Conservation (phyloP, 2,797 vertebrate species). For the Silurus lanzhouensis region DNA sequence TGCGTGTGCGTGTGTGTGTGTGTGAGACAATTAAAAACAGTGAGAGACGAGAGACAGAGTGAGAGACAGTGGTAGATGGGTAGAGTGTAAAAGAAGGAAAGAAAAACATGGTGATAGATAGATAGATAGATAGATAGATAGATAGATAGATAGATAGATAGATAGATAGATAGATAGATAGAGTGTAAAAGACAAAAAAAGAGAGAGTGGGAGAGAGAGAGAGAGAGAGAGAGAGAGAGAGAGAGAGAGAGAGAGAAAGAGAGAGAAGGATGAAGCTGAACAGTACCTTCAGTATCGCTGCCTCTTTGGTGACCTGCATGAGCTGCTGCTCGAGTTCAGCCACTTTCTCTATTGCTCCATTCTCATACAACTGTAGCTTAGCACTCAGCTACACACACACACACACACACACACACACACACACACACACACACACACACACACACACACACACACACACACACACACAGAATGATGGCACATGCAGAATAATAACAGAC, state of each 20-base stretch:
- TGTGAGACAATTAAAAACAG: no score
- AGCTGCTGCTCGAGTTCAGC: conserved; percentile 91
- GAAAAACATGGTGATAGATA: neutral
- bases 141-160: neutral
- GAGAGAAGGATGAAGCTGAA: neutral
- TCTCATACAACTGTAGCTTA: conserved; percentile 83
- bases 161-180: neutral
- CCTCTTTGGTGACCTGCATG: conserved; percentile 86
- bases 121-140: neutral
- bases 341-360: conserved; percentile 81
- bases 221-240: neutral
- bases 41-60: neutral
- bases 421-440: conserved; percentile 34
- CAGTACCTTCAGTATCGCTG: conserved; percentile 81
- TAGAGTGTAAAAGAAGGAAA: neutral
- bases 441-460: conserved; percentile 27
- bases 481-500: neutral
- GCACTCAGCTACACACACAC: conserved; percentile 75
- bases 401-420: conserved; percentile 23
- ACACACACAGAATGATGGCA: conserved; percentile 1
- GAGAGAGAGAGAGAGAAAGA: neutral
- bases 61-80: neutral
- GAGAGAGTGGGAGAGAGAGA: neutral
- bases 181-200: neutral
- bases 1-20: no score